Evolutionary conservation across 2,888 invertebrate genomes (phyloP).

Genomic region (Crepidodera aurea): DNA sequence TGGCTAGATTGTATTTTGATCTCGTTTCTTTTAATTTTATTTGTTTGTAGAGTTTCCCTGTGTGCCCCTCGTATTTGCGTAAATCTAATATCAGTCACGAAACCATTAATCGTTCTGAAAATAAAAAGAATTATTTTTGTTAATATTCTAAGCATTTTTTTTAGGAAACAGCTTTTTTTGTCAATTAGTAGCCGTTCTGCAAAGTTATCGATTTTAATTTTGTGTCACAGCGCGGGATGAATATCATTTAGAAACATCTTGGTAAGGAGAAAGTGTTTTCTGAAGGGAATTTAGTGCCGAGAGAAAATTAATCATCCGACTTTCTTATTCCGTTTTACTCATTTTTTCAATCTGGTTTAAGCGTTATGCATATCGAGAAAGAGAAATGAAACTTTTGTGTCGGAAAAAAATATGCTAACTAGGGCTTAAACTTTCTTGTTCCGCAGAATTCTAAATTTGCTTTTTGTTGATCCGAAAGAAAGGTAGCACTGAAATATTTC

Average conservation of each 20-base stretch:
- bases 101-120: too few relatives aligned
- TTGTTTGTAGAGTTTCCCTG: too few relatives aligned
- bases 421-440: too few relatives aligned
- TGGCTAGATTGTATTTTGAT: too few relatives aligned
- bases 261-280: constrained; percentile 8
- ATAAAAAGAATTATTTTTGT: too few relatives aligned
- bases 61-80: too few relatives aligned
- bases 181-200: not conserved
- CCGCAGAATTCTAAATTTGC: too few relatives aligned
- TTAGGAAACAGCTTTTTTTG: not conserved
- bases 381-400: not conserved
- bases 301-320: constrained; percentile 15
- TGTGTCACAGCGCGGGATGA: not conserved
- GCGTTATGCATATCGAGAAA: not conserved
- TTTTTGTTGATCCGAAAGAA: too few relatives aligned
- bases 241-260: not conserved
- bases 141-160: too few relatives aligned
- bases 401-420: not conserved
- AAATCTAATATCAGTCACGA: too few relatives aligned
- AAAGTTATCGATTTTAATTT: constrained; percentile 8
- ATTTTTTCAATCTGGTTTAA: not conserved
- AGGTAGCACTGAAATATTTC: too few relatives aligned
- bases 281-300: not conserved
- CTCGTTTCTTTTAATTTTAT: too few relatives aligned
- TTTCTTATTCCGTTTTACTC: constrained; percentile 10